Conservation (phyloP, 2,113 vertebrate genomes). For the Cyanistes caeruleus region DNA sequence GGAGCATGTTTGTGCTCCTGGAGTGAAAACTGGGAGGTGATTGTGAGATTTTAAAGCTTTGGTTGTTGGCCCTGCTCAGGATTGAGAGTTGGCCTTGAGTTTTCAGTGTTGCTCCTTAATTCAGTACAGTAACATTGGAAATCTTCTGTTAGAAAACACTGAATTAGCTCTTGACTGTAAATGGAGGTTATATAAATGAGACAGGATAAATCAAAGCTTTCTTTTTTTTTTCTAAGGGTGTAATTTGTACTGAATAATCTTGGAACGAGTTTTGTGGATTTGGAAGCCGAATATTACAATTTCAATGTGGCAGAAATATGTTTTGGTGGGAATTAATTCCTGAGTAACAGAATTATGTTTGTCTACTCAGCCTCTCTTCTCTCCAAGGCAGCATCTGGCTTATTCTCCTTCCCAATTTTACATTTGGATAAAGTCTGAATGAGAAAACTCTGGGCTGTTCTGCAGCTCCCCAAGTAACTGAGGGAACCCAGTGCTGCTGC, state of each 20-base stretch:
- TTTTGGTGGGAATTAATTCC: constrained; percentile 67
- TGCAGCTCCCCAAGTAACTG: background rate
- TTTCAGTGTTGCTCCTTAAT: background rate
- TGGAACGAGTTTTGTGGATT: constrained; percentile 42
- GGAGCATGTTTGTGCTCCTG: background rate
- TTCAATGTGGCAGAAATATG: constrained; percentile 60
- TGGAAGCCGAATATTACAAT: constrained; percentile 46
- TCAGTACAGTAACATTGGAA: constrained; percentile 19
- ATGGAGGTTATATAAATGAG: constrained; percentile 33
- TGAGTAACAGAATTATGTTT: constrained; percentile 39
- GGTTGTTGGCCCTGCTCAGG: background rate
- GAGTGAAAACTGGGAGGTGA: background rate
- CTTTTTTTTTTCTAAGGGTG: background rate
- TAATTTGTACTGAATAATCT: constrained; percentile 47
- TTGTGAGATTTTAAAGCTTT: background rate
- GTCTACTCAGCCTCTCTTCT: background rate
- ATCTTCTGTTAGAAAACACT: constrained; percentile 34
- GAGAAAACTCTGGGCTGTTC: background rate
- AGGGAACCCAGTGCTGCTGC: background rate
- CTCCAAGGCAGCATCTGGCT: constrained; percentile 31
- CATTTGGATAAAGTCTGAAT: background rate
- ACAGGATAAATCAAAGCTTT: constrained; percentile 45
- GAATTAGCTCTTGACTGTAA: constrained; percentile 24
- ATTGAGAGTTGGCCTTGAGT: background rate
- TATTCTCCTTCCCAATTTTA: background rate